These are phyloP conservation scores for Microctonus brassicae DNA, from an alignment of 2,888 invertebrate species.

Conservation along the genomic window DNA sequence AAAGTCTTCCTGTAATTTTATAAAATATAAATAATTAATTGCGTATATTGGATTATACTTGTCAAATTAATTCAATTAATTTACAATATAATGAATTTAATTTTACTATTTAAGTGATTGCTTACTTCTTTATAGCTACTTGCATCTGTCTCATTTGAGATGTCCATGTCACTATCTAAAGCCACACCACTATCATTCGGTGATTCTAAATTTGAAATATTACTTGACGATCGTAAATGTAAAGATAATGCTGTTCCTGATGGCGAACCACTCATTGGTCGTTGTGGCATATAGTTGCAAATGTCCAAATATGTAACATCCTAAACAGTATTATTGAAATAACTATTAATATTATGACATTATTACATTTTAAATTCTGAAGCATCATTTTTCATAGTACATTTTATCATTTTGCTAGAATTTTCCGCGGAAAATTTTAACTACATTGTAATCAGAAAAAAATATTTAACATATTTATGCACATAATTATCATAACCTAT, in stretches of 20 bases:
- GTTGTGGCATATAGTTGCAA: slow-evolving; percentile 67
- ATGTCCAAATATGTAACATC: slow-evolving; percentile 68
- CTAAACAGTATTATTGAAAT: slow-evolving; percentile 45
- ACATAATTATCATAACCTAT: slow-evolving; percentile 54
- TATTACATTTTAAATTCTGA: slow-evolving; percentile 18
- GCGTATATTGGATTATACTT: no score
- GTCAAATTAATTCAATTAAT: background rate
- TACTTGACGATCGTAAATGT: slow-evolving; percentile 64
- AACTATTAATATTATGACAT: background rate
- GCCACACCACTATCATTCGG: slow-evolving; percentile 84
- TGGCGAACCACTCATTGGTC: slow-evolving; percentile 68
- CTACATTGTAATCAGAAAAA: slow-evolving; percentile 18
- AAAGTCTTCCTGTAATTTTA: slow-evolving; percentile 62
- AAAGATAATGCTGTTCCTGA: slow-evolving; percentile 64
- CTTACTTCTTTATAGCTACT: slow-evolving; percentile 67
- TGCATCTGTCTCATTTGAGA: slow-evolving; percentile 65
- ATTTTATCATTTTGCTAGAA: background rate
- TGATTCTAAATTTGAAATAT: slow-evolving; percentile 73
- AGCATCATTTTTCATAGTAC: background rate
- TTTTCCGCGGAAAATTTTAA: slow-evolving; percentile 30
- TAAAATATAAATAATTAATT: background rate
- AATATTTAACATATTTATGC: slow-evolving; percentile 46
- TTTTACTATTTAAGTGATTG: background rate
- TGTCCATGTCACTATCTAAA: slow-evolving; percentile 68
- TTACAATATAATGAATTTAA: background rate